Evolutionary conservation across 2,888 invertebrate genomes (phyloP), one percentile per base, ranked within the genome.

Genomic region (Meteorus cinctellus): DNA sequence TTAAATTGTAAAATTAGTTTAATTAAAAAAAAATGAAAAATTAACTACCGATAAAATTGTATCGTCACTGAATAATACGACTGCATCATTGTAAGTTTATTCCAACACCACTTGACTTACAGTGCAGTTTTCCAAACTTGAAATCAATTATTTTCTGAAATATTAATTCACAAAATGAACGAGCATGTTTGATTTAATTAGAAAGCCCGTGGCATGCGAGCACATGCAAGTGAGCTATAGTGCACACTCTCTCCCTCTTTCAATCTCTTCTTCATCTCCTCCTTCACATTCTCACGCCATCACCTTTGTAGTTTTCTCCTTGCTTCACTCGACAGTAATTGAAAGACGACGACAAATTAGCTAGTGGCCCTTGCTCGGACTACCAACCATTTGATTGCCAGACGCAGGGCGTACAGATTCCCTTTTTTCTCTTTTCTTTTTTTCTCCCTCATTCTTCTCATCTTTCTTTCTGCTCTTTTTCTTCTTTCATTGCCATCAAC

Each of bases 131-230:
- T 48, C n/a, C n/a, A 14, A 48, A 2, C n/a, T n/a, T 3, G 4
- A 48, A 16, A 4, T n/a, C n/a, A 2, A n/a, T n/a, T 48, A 85
- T 84, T 84, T 84, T 81, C 78, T 80, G 82, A 84, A 84, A 82
- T 81, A 83, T 80, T 79, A 63, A 77, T 79, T 81, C 84, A 85
- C 84, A 81, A 83, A 84, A 85, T 84, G 83, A 82, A 82, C 81
- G 80, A 80, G 80, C 80, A 81, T 82, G 83, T 84, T 85, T 83
- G 82, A 85, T 85, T 81, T 83, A 86, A 85, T 85, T 83, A 83
- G 16, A 62, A 67, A 16, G 12, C 10, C 24, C 0, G 27, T 16
- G 24, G 12, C 51, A 68, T 27, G 8, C 16, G 34, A 36, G 10
- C 19, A 24, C 10, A 12, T 24, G 59, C 19, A 69, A 24, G 14